Percentiles rank a stretch among this genome's conserved stretches.
phyloP scores from a whole-genome alignment of 2,797 vertebrate genomes.

The Streptopelia turtur region DNA sequence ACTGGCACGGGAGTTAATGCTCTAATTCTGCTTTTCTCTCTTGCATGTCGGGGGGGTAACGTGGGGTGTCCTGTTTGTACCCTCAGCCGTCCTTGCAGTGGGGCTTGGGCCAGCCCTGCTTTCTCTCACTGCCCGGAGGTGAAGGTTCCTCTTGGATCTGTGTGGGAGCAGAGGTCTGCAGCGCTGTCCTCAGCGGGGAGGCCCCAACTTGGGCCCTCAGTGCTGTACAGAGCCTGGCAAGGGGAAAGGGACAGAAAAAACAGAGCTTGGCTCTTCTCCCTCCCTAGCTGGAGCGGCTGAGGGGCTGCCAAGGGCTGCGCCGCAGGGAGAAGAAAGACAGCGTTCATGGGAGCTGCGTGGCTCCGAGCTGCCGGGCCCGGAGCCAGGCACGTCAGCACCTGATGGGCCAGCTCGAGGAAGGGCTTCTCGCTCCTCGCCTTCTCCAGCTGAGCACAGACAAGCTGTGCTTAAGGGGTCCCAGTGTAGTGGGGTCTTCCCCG shows the following conservation, averaged over 20 bases:
- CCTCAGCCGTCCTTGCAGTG: fast-evolving
- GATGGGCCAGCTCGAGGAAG: neutral
- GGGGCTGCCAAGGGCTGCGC: conserved; percentile 22
- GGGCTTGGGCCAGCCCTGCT: neutral
- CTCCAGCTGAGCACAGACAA: neutral
- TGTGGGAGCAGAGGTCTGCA: neutral
- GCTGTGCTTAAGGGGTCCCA: neutral
- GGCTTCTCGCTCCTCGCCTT: neutral
- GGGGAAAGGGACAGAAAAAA: neutral
- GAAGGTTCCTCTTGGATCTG: neutral
- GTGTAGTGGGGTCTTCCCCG: neutral
- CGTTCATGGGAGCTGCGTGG: conserved; percentile 1
- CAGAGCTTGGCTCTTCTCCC: conserved; percentile 10
- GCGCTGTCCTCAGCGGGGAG: fast-evolving
- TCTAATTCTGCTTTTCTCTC: neutral
- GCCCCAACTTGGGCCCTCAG: neutral
- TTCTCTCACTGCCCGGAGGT: fast-evolving
- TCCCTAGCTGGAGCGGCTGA: fast-evolving
- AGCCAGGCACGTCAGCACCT: conserved; percentile 61
- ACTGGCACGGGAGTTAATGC: neutral
- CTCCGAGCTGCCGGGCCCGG: neutral
- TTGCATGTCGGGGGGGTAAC: fast-evolving
- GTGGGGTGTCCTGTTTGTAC: neutral
- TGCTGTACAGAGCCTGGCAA: neutral
- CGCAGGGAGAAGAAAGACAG: conserved; percentile 27